Evolutionary conservation across 2,888 invertebrate species (phyloP), one percentile per base, ranked within the genome.

Genomic region (Parnassius smintheus): DNA sequence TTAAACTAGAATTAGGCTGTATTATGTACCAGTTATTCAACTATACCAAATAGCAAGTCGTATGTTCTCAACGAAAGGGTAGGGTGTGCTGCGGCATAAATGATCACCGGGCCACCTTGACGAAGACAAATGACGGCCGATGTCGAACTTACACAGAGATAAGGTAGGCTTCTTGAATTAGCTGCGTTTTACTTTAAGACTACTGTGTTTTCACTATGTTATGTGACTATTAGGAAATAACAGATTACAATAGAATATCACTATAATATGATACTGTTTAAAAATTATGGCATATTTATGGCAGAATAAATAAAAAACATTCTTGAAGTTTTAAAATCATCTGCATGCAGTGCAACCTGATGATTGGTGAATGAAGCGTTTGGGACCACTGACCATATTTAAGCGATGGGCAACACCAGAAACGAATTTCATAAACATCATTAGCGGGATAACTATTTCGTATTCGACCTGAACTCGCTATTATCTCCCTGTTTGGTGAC

Each of bases 21-120:
- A 7, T 35, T 4, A 4, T 7, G 48, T 8, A n/a, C 9, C 4
- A 42, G 9, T 56, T 56, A 51, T 18, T 56, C 41, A 51, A 76
- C 65, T 71, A 59, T 53, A 4, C 52, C 52, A 3, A 72, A 65
- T 66, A 3, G 4, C 0, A 1, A 2, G 52, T 76, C 80, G 75
- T 87, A 67, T 76, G 56, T 80, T 72, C 66, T 51, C 72, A 77
- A 56, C 72, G 76, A 88, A 91, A 90, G 89, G 89, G 90, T 88
- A 86, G 89, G 91, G 91, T 92, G 92, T 92, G 92, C 91, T 91
- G 86, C 85, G 84, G 92, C 92, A 92, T 92, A 92, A 92, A 92
- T 91, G 91, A 92, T 92, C 91, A 88, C 90, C 86, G 85, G 85
- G 85, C 84, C 83, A 83, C 85, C 80, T 83, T 91, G 92, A 92